These are phyloP conservation scores for Prostheceraeus crozeri DNA, from an alignment of 2,888 invertebrate genomes.

Conservation along the genomic window DNA sequence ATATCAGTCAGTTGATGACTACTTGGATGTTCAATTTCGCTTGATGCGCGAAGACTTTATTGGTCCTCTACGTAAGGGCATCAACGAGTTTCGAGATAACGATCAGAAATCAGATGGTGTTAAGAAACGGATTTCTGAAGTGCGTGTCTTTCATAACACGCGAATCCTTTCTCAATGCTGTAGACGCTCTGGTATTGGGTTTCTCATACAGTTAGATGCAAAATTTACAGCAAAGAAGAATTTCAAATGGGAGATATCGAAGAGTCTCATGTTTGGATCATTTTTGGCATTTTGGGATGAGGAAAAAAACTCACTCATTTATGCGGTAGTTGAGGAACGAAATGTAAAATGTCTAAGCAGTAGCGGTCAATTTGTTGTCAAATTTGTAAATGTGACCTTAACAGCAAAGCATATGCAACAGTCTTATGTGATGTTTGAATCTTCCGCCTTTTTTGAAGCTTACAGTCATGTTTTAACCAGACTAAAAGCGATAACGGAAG, in stretches of 20 bases:
- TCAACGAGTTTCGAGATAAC: constrained; percentile 59
- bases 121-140: constrained; percentile 37
- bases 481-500: constrained; percentile 12
- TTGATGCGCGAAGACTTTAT: constrained; percentile 73
- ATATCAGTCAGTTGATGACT: constrained; percentile 65
- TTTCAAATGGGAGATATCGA: constrained; percentile 58
- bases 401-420: too few species aligned
- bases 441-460: constrained; percentile 72
- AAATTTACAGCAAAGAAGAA: too few species aligned
- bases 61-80: constrained; percentile 66
- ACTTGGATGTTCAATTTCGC: constrained; percentile 69
- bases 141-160: constrained; percentile 45
- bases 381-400: too few species aligned
- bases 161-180: too few species aligned
- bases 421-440: constrained; percentile 66
- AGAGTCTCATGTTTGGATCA: constrained; percentile 66
- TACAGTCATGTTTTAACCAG: constrained; percentile 64
- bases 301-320: constrained; percentile 64
- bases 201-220: constrained; percentile 36
- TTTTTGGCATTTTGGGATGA: constrained; percentile 66
- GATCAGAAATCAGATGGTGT: background rate
- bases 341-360: constrained; percentile 27
- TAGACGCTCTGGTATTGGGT: constrained; percentile 43
- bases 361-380: too few species aligned
- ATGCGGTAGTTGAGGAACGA: constrained; percentile 65